These are phyloP conservation scores for Caenorhabditis remanei DNA, from an alignment of 1,140 invertebrate species.

Conservation along the genomic window DNA sequence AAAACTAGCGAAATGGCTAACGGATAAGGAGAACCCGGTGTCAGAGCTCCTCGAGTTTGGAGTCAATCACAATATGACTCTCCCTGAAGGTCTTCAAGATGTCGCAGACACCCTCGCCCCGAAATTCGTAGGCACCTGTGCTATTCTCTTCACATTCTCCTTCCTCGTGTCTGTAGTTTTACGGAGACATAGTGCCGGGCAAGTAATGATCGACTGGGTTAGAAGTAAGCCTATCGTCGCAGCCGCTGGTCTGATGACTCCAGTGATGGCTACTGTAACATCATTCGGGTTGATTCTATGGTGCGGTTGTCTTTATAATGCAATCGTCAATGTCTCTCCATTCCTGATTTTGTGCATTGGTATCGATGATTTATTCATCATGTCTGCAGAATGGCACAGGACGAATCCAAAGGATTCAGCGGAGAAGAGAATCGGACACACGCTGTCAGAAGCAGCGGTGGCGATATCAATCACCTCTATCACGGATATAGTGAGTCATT, in stretches of 20 bases:
- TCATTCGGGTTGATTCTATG: slow-evolving; percentile 93
- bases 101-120: slow-evolving; percentile 75
- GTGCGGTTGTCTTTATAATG: slow-evolving; percentile 90
- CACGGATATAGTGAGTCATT: slow-evolving; percentile 78
- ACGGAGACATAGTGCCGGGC: slow-evolving; percentile 77
- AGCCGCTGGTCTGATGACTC: slow-evolving; percentile 87
- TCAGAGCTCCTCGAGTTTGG: slow-evolving; percentile 77
- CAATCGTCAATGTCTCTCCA: slow-evolving; percentile 92
- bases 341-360: slow-evolving; percentile 89
- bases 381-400: slow-evolving; percentile 79
- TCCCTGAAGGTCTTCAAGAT: slow-evolving; percentile 78
- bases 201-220: slow-evolving; percentile 84
- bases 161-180: slow-evolving; percentile 77
- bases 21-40: slow-evolving; percentile 71
- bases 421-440: slow-evolving; percentile 74
- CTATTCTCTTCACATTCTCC: slow-evolving; percentile 75
- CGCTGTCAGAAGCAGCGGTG: slow-evolving; percentile 79
- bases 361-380: slow-evolving; percentile 81
- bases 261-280: slow-evolving; percentile 88
- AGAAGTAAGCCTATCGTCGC: slow-evolving; percentile 91
- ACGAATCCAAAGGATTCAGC: slow-evolving; percentile 74
- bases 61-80: slow-evolving; percentile 75
- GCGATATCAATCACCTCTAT: slow-evolving; percentile 81
- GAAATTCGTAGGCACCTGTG: slow-evolving; percentile 70
- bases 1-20: slow-evolving; percentile 70